Conservation (phyloP, 2,888 invertebrate species). For the Flexamia atlantica region DNA sequence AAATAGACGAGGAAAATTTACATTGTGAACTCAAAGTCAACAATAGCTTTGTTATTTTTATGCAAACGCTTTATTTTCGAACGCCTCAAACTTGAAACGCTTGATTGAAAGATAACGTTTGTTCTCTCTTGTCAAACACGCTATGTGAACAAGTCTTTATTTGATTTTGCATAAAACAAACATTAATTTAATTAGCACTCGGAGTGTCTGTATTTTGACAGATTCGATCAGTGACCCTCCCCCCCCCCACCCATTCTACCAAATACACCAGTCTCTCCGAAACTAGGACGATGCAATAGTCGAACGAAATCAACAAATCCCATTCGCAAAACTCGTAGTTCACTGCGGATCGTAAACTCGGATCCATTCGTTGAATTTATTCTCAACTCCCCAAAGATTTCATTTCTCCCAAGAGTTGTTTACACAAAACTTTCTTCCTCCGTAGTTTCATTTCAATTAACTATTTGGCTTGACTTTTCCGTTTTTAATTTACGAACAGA, state of each 20-base stretch:
- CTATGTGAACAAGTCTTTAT: not conserved
- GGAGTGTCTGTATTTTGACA: not conserved
- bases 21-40: too few species aligned
- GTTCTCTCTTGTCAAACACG: not conserved
- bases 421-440: not conserved
- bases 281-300: conserved; percentile 1
- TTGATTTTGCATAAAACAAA: not conserved
- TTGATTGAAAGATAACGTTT: too few species aligned
- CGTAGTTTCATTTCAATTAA: not conserved
- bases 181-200: not conserved
- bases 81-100: too few species aligned
- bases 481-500: not conserved
- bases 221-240: conserved; percentile 3
- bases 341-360: not conserved
- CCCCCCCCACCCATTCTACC: not conserved
- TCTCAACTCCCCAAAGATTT: not conserved
- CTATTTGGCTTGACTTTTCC: not conserved
- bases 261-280: too few species aligned
- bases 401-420: conserved; percentile 33
- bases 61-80: too few species aligned
- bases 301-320: not conserved
- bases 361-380: not conserved
- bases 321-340: conserved; percentile 18
- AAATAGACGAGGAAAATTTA: too few species aligned
- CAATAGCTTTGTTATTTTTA: too few species aligned